Conservation (phyloP, 2,113 vertebrate genomes). For the Canis aureus region DNA sequence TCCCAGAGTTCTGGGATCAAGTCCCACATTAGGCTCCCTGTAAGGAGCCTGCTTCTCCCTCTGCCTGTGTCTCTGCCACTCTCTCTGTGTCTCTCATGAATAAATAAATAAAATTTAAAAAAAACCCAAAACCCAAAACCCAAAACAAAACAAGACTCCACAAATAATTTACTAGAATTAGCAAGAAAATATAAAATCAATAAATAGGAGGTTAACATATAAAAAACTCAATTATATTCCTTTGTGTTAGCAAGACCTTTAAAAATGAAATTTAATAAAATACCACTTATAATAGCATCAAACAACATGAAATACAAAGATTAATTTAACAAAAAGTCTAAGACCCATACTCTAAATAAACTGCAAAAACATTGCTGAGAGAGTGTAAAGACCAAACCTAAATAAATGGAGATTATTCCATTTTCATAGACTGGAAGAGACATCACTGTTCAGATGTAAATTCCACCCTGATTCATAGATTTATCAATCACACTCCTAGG, state of each 20-base stretch:
- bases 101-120: no score
- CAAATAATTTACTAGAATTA: slow-evolving; percentile 17
- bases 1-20: no score
- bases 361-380: not conserved
- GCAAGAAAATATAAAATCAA: not conserved
- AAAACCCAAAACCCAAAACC: not conserved
- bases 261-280: slow-evolving; percentile 55
- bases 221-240: not conserved
- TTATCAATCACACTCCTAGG: not conserved
- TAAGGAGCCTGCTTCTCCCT: no score
- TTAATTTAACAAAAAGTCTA: slow-evolving; percentile 24
- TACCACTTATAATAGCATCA: not conserved
- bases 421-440: not conserved
- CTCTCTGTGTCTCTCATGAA: no score
- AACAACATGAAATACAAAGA: slow-evolving; percentile 17
- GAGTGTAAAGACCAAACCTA: slow-evolving; percentile 10
- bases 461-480: not conserved
- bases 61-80: no score
- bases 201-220: not conserved
- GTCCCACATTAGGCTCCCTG: no score
- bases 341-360: not conserved
- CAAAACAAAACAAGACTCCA: not conserved
- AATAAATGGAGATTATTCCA: not conserved
- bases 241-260: slow-evolving; percentile 22
- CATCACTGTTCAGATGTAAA: not conserved